These are phyloP conservation scores for Pentamera pediparva DNA, from an alignment of 53 echinoderm and acorn worm species.

Conservation along the genomic window DNA sequence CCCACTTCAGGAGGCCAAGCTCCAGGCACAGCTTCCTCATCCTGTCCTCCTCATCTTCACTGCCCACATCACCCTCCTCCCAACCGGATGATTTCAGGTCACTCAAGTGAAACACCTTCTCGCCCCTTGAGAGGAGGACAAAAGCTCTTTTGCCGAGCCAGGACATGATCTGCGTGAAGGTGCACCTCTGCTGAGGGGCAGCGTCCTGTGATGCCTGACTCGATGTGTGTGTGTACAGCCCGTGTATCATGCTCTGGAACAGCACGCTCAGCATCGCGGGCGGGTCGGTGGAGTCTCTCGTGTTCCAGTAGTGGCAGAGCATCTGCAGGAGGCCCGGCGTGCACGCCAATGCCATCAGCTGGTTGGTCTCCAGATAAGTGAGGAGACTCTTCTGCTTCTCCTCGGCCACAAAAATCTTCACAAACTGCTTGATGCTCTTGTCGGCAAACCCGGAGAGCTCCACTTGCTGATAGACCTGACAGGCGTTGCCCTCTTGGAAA, in stretches of 20 bases:
- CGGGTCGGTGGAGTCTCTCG: neutral
- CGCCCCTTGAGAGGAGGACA: neutral
- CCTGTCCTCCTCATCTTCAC: neutral
- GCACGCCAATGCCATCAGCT: neutral
- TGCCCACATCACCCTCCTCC: neutral
- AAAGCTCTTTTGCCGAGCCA: neutral
- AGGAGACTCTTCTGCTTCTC: constrained; percentile 19
- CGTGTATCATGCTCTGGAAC: neutral
- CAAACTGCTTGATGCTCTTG: neutral
- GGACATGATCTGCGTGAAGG: neutral
- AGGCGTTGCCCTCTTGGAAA: neutral
- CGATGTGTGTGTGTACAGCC: neutral
- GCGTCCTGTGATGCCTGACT: neutral
- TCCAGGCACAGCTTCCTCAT: neutral
- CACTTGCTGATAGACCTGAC: constrained; percentile 5
- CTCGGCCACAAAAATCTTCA: neutral
- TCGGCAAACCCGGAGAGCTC: neutral
- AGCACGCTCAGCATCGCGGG: neutral
- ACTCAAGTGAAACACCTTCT: neutral
- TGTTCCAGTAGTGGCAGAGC: constrained; percentile 15
- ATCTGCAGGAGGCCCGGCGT: neutral
- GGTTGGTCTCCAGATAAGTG: constrained; percentile 4
- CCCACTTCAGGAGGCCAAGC: neutral
- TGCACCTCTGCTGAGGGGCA: neutral
- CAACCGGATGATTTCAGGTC: neutral